Conservation (phyloP, 1,140 invertebrate species). For the Aporrectodea caliginosa region DNA sequence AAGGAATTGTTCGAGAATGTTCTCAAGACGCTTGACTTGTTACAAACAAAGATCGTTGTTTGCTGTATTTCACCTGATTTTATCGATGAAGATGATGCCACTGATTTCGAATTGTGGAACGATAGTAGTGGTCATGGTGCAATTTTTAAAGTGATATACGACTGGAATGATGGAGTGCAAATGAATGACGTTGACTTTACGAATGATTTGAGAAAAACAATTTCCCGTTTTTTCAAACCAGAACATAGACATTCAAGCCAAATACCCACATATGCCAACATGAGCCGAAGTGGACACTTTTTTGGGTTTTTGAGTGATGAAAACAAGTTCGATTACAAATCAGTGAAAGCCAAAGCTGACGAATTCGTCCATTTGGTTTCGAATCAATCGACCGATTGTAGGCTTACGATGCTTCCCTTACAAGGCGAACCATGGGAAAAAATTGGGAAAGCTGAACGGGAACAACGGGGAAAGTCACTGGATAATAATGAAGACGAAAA, state of each 20-base stretch:
- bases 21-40: not conserved
- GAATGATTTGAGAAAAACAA: not conserved
- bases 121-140: no score
- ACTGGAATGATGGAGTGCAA: not conserved
- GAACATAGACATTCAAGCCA: not conserved
- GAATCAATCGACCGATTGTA: not conserved
- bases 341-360: not conserved
- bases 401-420: not conserved
- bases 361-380: not conserved
- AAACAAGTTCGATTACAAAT: not conserved
- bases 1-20: not conserved
- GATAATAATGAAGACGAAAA: not conserved
- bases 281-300: not conserved
- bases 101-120: not conserved
- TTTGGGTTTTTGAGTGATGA: not conserved
- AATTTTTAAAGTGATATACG: no score
- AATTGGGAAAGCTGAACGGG: not conserved
- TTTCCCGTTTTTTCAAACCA: not conserved
- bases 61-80: not conserved
- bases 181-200: not conserved
- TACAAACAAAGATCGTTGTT: not conserved
- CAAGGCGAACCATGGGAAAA: not conserved
- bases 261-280: not conserved
- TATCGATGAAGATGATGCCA: not conserved
- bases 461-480: not conserved